These are phyloP conservation scores for Nomada lathburiana DNA, from an alignment of 2,888 invertebrate genomes.

Conservation along the genomic window DNA sequence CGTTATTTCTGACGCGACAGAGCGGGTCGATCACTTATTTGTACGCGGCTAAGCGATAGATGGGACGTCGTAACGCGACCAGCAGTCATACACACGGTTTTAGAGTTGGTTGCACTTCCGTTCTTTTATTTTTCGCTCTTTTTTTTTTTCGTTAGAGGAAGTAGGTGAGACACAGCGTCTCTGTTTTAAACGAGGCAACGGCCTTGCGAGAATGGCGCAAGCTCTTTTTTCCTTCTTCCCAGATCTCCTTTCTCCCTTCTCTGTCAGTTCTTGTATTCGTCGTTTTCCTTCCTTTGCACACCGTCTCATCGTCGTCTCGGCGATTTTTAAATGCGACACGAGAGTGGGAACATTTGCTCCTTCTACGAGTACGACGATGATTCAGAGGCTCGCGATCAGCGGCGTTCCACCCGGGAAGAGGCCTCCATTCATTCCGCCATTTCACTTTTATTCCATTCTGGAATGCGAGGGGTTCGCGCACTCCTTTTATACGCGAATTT, in stretches of 20 bases:
- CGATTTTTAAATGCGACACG: conserved; percentile 45
- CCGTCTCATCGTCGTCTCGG: conserved; percentile 50
- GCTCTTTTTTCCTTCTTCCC: conserved; percentile 36
- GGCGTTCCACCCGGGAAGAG: conserved; percentile 15
- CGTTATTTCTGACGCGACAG: conserved; percentile 48
- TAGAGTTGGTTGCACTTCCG: neutral
- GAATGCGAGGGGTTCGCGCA: neutral
- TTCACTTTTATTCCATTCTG: conserved; percentile 45
- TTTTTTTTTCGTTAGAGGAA: conserved; percentile 36
- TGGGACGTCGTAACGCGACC: conserved; percentile 28
- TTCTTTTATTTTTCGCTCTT: neutral
- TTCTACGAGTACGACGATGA: conserved; percentile 34
- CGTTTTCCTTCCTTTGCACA: conserved; percentile 44
- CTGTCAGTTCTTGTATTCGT: neutral
- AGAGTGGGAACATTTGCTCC: conserved; percentile 1
- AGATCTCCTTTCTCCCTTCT: neutral
- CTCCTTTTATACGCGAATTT: neutral
- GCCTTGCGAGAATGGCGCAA: conserved; percentile 57
- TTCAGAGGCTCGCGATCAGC: conserved; percentile 49
- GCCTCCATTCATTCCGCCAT: conserved; percentile 43
- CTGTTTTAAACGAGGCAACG: conserved; percentile 62
- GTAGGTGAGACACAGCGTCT: conserved; percentile 52
- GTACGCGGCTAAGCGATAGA: conserved; percentile 54
- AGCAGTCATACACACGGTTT: conserved; percentile 25
- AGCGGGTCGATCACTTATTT: conserved; percentile 55